Conservation (phyloP, 2,113 vertebrate genomes). For the Acanthochromis polyacanthus region DNA sequence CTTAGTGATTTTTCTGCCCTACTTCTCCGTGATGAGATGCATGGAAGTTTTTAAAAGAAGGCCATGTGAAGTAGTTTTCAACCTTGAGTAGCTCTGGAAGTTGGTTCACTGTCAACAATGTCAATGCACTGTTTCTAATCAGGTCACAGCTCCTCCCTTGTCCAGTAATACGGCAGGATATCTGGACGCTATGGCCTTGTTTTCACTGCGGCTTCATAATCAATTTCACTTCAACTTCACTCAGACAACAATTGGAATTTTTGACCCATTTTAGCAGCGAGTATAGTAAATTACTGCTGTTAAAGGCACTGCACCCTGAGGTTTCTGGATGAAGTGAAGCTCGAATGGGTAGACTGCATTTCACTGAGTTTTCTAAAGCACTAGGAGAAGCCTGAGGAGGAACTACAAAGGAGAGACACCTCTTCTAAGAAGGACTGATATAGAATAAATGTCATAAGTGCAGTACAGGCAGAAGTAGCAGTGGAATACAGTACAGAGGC, state of each 20-base stretch:
- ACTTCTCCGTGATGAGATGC: conserved; percentile 54
- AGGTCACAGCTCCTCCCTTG: conserved; percentile 50
- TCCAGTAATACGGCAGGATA: conserved; percentile 28
- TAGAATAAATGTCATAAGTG: too few species aligned
- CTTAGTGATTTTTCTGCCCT: conserved; percentile 59
- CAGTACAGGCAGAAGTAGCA: too few species aligned
- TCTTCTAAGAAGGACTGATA: too few species aligned
- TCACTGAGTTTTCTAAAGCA: too few species aligned
- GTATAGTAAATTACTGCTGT: conserved; percentile 4
- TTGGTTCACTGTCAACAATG: conserved; percentile 21
- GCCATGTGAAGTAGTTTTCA: conserved; percentile 39
- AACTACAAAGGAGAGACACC: too few species aligned
- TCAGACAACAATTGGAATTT: conserved; percentile 13
- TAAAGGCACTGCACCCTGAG: neutral
- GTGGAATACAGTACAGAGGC: too few species aligned
- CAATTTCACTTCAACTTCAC: conserved; percentile 29
- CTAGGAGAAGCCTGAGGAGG: too few species aligned
- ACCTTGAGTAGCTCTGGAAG: conserved; percentile 46
- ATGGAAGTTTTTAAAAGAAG: conserved; percentile 43
- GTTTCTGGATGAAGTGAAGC: neutral
- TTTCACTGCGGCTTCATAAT: conserved; percentile 29
- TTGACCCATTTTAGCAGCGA: conserved; percentile 17
- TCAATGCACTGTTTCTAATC: conserved; percentile 47
- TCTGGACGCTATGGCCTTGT: conserved; percentile 16
- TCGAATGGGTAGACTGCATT: neutral